A percentile compares a stretch with the other conserved stretches of the same genome.
Conservation (phyloP, 2,113 vertebrate genomes). For the Ameiurus melas region DNA sequence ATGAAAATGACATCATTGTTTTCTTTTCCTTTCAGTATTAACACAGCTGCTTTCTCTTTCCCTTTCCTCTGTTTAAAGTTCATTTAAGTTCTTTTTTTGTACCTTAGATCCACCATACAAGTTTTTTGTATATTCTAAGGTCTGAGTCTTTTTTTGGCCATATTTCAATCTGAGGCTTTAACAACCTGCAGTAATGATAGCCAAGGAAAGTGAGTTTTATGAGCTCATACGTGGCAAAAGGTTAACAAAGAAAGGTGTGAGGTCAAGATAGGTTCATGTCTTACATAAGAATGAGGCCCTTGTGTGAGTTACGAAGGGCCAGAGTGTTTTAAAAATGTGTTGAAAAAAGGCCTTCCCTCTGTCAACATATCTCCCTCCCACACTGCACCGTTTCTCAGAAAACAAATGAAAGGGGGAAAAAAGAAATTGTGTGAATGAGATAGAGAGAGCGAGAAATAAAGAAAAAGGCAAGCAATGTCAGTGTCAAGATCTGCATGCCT, state of each 20-base stretch:
- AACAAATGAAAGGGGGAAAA: conserved; percentile 1
- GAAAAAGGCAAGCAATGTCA: not conserved
- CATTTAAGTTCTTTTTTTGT: conserved; percentile 5
- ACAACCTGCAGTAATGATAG: not conserved
- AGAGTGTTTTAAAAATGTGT: not conserved
- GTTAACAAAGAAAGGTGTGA: conserved; percentile 15
- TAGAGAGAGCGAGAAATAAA: conserved; percentile 34
- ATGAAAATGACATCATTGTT: conserved; percentile 29
- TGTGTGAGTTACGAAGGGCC: conserved; percentile 23
- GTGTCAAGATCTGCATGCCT: conserved; percentile 52
- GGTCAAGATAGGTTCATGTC: conserved; percentile 40
- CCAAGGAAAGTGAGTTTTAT: not conserved
- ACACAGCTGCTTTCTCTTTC: conserved; percentile 11
- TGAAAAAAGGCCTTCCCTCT: conserved; percentile 38
- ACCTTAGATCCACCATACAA: not conserved
- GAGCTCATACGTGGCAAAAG: conserved; percentile 3
- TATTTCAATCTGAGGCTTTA: not conserved
- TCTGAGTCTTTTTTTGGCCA: not conserved
- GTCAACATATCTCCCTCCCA: conserved; percentile 27
- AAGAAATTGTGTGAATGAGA: not conserved
- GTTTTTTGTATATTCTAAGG: not conserved
- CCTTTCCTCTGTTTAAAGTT: not conserved
- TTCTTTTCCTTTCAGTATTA: not conserved
- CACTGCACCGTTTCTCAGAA: conserved; percentile 61
- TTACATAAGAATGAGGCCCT: conserved; percentile 1